Conservation (phyloP, 2,113 vertebrate genomes). For the Anguilla japonica region DNA sequence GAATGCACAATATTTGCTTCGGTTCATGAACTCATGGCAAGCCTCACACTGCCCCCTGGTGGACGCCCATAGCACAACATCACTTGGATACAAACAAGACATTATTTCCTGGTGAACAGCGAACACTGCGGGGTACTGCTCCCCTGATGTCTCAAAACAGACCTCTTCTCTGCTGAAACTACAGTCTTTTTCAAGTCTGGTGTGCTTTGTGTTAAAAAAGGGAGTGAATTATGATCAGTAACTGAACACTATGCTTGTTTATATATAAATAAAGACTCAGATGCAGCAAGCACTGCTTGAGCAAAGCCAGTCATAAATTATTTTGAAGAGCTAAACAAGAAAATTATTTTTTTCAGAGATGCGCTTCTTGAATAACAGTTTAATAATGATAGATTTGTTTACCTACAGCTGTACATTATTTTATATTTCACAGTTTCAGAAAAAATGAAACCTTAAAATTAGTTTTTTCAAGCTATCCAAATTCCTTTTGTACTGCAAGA, state of each 20-base stretch:
- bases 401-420: constrained; percentile 91
- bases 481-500: constrained; percentile 82
- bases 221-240: constrained; percentile 52
- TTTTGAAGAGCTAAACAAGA: constrained; percentile 73
- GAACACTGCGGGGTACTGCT: constrained; percentile 52
- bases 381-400: constrained; percentile 82
- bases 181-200: constrained; percentile 39
- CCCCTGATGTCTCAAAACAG: constrained; percentile 53
- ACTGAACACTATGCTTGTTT: constrained; percentile 36
- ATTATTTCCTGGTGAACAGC: constrained; percentile 53
- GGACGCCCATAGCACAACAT: constrained; percentile 80
- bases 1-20: constrained; percentile 99
- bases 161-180: constrained; percentile 59
- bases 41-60: constrained; percentile 88
- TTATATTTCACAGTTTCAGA: constrained; percentile 76
- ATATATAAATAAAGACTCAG: constrained; percentile 46
- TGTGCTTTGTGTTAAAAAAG: constrained; percentile 55
- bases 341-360: constrained; percentile 83
- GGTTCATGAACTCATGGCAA: constrained; percentile 98
- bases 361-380: constrained; percentile 88
- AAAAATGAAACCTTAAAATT: constrained; percentile 26
- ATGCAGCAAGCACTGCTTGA: constrained; percentile 39
- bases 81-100: constrained; percentile 69
- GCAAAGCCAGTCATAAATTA: constrained; percentile 38
- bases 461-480: constrained; percentile 56